These are phyloP conservation scores for Avahi laniger DNA, from an alignment of 2,797 vertebrate genomes.

Conservation along the genomic window DNA sequence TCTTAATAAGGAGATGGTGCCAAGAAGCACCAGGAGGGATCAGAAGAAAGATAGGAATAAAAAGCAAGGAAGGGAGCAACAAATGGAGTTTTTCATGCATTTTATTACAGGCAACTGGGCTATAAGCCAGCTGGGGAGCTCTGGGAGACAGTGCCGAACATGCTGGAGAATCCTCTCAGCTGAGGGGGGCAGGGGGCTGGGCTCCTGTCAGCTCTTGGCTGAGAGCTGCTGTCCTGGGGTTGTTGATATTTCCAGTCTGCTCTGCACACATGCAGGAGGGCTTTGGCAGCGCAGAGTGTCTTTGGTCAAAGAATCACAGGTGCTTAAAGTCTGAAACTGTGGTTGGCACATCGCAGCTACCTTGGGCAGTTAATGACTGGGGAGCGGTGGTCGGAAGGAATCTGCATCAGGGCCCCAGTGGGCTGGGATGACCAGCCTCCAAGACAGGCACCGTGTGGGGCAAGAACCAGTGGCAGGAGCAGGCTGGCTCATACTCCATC, in stretches of 20 bases:
- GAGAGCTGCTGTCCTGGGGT: not conserved
- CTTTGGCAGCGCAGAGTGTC: not conserved
- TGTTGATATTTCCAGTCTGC: not conserved
- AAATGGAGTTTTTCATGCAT: not conserved
- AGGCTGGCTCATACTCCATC: not conserved
- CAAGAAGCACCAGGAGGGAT: not conserved
- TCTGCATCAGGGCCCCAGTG: not conserved
- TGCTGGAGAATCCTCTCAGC: not conserved
- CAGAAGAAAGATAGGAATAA: not conserved
- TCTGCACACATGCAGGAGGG: not conserved
- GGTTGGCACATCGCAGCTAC: not conserved
- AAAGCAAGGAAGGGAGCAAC: not conserved
- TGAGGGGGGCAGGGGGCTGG: fast-evolving
- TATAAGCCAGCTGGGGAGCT: not conserved
- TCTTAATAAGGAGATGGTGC: not conserved
- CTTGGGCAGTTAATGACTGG: not conserved
- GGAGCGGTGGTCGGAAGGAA: not conserved
- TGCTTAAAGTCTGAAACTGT: not conserved
- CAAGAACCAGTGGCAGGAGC: not conserved
- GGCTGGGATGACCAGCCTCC: not conserved
- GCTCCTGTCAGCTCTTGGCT: not conserved
- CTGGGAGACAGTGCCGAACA: not conserved
- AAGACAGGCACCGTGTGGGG: not conserved
- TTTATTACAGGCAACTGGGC: not conserved
- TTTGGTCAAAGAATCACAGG: not conserved